Conservation (phyloP, 2,888 invertebrate genomes). For the Anorthoa munda region DNA sequence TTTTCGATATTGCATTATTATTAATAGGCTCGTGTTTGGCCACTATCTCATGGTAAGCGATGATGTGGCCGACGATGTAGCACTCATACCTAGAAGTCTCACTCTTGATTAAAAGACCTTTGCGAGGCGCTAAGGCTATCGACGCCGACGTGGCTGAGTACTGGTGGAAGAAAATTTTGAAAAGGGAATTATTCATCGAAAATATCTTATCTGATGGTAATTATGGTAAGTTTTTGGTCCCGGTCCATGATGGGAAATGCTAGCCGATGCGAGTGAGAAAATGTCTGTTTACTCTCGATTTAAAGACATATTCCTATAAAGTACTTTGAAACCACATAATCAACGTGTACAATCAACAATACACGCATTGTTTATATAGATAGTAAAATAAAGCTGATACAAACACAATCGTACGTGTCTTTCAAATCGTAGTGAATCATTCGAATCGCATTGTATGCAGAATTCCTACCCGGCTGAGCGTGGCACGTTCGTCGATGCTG, state of each 20-base stretch:
- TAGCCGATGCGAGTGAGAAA: neutral
- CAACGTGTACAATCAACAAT: slow-evolving; percentile 39
- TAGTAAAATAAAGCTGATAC: slow-evolving; percentile 51
- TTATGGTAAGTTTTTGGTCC: too few species aligned
- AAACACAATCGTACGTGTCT: slow-evolving; percentile 35
- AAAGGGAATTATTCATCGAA: too few species aligned
- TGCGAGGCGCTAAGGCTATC: too few species aligned
- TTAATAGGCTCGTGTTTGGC: too few species aligned
- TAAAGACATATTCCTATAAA: neutral
- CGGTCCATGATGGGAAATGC: too few species aligned
- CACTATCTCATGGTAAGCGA: neutral
- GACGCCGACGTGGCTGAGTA: too few species aligned
- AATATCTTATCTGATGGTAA: too few species aligned
- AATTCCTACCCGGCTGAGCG: slow-evolving; percentile 30
- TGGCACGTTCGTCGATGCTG: slow-evolving; percentile 28
- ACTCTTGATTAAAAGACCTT: too few species aligned
- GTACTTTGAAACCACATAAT: slow-evolving; percentile 1
- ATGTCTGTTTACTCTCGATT: neutral
- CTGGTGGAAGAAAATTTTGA: too few species aligned
- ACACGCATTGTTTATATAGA: slow-evolving; percentile 49
- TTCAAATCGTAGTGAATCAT: slow-evolving; percentile 41
- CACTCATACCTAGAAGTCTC: too few species aligned
- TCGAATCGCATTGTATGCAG: slow-evolving; percentile 61
- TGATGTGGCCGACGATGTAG: neutral
- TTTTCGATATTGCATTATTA: too few species aligned